Evolutionary conservation across 1,140 invertebrate genomes (phyloP).

Genomic region (Drosophila repleta): DNA sequence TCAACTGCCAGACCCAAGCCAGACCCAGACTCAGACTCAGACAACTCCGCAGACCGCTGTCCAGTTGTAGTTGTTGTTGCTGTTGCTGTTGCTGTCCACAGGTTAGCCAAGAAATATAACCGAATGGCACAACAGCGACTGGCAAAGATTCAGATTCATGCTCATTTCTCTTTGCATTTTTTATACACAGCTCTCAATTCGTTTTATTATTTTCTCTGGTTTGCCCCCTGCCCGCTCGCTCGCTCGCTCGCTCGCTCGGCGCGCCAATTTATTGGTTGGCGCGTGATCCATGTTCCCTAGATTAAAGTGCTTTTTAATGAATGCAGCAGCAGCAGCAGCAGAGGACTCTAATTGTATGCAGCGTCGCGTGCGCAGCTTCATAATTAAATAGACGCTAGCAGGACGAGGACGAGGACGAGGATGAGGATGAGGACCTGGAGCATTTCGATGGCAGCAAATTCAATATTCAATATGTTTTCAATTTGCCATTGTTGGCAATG

Average conservation of each 20-base stretch:
- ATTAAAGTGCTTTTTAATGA: constrained; percentile 78
- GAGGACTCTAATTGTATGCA: constrained; percentile 62
- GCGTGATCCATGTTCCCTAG: constrained; percentile 68
- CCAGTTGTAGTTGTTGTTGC: constrained; percentile 5
- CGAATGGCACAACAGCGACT: constrained; percentile 46
- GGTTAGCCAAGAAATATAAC: constrained; percentile 63
- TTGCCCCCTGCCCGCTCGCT: too few relatives aligned
- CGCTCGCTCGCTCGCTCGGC: constrained; percentile 53
- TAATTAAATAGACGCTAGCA: constrained; percentile 56
- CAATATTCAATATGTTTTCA: constrained; percentile 79
- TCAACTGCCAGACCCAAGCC: constrained; percentile 51
- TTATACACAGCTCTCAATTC: not conserved
- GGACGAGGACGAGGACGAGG: too few relatives aligned
- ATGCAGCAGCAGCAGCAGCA: constrained; percentile 37
- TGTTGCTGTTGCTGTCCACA: constrained; percentile 16
- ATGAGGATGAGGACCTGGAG: not conserved
- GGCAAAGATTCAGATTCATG: constrained; percentile 46
- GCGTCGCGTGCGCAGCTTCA: constrained; percentile 51
- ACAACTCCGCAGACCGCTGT: too few relatives aligned
- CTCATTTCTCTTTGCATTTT: constrained; percentile 6
- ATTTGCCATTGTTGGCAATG: constrained; percentile 53
- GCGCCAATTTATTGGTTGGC: constrained; percentile 70
- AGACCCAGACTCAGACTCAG: constrained; percentile 23
- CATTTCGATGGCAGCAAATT: constrained; percentile 20
- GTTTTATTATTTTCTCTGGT: constrained; percentile 24